Evolutionary conservation across 2,797 vertebrate genomes (phyloP).

Genomic region (Euthynnus affinis): DNA sequence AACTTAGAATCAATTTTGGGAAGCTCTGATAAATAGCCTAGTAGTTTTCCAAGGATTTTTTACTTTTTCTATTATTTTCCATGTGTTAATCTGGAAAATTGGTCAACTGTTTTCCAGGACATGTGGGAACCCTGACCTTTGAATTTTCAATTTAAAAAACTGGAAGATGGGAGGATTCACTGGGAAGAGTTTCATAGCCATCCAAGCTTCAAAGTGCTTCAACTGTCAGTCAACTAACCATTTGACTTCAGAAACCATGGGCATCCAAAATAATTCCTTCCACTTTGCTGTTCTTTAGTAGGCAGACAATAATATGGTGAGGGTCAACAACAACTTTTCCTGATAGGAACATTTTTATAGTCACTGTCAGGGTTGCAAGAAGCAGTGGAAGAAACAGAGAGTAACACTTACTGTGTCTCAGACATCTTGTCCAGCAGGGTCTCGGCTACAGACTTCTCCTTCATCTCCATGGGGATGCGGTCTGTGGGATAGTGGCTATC

Average conservation of each 20-base stretch:
- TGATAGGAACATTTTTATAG: too few species aligned
- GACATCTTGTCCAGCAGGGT: constrained; percentile 88
- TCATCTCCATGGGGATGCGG: constrained; percentile 87
- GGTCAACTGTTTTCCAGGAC: too few species aligned
- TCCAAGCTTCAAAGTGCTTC: too few species aligned
- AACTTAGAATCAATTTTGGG: neutral
- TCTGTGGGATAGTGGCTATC: constrained; percentile 89
- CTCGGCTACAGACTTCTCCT: constrained; percentile 92
- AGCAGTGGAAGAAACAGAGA: neutral
- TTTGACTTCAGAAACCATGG: neutral
- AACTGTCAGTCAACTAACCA: neutral
- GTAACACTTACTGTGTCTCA: constrained; percentile 90
- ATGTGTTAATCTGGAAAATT: too few species aligned
- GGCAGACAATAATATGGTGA: neutral
- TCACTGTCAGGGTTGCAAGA: too few species aligned
- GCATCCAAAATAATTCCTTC: neutral
- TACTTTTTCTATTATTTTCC: neutral
- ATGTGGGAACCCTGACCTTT: too few species aligned
- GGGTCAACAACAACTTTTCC: too few species aligned
- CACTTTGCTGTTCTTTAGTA: neutral
- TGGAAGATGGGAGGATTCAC: too few species aligned
- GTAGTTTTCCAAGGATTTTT: neutral
- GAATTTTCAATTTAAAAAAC: too few species aligned
- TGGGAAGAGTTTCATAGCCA: too few species aligned
- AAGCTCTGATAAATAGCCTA: neutral